These are phyloP conservation scores for Hippocampus guttulatus DNA, from an alignment of 2,113 vertebrate species.

Conservation along the genomic window DNA sequence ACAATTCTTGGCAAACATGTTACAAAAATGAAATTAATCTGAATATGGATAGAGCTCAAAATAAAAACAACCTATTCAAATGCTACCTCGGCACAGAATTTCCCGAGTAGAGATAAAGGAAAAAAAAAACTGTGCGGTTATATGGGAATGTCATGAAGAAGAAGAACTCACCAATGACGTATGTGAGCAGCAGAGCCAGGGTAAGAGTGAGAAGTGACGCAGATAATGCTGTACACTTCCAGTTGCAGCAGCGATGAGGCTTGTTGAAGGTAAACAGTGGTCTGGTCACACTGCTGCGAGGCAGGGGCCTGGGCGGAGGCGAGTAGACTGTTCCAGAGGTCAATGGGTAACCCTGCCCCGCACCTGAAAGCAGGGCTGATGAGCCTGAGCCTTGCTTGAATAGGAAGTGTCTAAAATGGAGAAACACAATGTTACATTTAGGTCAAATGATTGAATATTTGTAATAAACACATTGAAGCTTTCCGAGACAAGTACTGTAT, in stretches of 20 bases:
- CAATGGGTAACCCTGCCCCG: constrained; percentile 92
- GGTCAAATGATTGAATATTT: not conserved
- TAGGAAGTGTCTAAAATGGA: constrained; percentile 85
- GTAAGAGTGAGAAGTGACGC: constrained; percentile 91
- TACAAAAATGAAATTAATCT: not conserved
- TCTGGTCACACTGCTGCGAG: constrained; percentile 90
- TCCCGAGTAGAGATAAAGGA: not conserved
- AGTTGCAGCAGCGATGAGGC: constrained; percentile 95
- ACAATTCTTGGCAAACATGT: too few relatives aligned
- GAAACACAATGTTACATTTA: constrained; percentile 20
- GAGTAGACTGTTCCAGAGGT: constrained; percentile 95
- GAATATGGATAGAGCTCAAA: not conserved
- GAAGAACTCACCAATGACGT: constrained; percentile 88
- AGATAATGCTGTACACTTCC: constrained; percentile 94
- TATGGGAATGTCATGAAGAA: not conserved
- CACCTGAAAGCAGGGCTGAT: constrained; percentile 89
- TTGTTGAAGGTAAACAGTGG: constrained; percentile 96
- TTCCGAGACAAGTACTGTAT: not conserved
- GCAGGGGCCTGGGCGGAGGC: constrained; percentile 90
- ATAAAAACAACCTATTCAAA: not conserved
- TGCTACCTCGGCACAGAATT: not conserved
- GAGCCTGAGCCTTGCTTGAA: constrained; percentile 96
- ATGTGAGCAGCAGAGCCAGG: constrained; percentile 87
- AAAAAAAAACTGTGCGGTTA: not conserved
- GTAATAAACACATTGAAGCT: not conserved